These are phyloP conservation scores for Hydractinia symbiolongicarpus DNA, from an alignment of 30 jellyfish, hydroid and myxozoan species.

Conservation along the genomic window DNA sequence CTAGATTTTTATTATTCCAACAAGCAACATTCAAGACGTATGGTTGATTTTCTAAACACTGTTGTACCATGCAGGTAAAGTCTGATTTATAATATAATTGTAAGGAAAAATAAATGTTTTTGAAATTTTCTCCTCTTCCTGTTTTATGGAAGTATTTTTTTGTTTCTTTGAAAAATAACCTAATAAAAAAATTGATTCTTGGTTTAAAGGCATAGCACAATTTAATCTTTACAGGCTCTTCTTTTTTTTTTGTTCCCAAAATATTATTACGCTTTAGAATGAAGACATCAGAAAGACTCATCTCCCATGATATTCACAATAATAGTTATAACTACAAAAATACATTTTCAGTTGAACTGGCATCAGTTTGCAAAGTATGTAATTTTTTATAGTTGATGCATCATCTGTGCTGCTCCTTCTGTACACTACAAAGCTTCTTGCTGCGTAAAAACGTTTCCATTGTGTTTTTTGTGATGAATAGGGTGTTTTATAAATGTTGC, in stretches of 20 bases:
- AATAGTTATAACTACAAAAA: constrained; percentile 76
- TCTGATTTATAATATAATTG: not conserved
- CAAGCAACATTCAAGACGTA: constrained; percentile 76
- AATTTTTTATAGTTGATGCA: not conserved
- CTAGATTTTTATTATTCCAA: constrained; percentile 77
- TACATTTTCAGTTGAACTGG: constrained; percentile 85
- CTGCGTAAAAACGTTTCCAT: not conserved
- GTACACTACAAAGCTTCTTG: not conserved
- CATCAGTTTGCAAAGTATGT: constrained; percentile 94
- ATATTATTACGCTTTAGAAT: constrained; percentile 29
- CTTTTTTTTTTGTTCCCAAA: not conserved
- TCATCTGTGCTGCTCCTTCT: not conserved
- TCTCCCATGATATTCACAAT: constrained; percentile 90
- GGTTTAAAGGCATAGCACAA: too few relatives aligned
- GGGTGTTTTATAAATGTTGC: not conserved
- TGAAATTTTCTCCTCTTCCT: too few relatives aligned
- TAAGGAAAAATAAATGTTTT: not conserved
- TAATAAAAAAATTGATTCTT: too few relatives aligned
- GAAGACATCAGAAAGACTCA: constrained; percentile 82
- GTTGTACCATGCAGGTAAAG: constrained; percentile 91
- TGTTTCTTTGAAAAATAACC: not conserved
- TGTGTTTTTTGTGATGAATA: too few relatives aligned
- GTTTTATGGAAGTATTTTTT: not conserved
- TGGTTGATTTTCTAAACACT: constrained; percentile 77
- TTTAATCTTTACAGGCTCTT: too few relatives aligned